Evolutionary conservation across 2,888 invertebrate species (phyloP).

Genomic region (Priocnemis perturbator): DNA sequence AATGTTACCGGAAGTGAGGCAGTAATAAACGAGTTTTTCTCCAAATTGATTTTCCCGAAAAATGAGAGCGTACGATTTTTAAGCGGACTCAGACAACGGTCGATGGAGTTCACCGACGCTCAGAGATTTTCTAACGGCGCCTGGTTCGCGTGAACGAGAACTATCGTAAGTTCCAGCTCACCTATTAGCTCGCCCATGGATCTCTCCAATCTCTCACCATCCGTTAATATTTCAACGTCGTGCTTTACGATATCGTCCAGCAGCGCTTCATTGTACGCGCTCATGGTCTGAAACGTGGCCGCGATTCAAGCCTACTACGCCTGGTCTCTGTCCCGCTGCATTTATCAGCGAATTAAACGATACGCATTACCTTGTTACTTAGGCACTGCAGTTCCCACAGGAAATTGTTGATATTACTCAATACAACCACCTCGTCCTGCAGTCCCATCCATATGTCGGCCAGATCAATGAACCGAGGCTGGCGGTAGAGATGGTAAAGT

Average conservation of each 20-base stretch:
- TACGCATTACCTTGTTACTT: conserved; percentile 59
- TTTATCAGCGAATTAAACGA: too few relatives aligned
- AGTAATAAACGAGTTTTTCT: conserved; percentile 59
- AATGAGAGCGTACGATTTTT: conserved; percentile 13
- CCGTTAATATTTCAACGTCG: conserved; percentile 68
- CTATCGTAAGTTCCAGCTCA: conserved; percentile 37
- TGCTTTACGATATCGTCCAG: conserved; percentile 70
- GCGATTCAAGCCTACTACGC: neutral
- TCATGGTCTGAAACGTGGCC: conserved; percentile 28
- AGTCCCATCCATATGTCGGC: conserved; percentile 86
- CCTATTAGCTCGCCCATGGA: conserved; percentile 70
- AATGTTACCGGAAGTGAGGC: neutral
- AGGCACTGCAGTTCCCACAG: conserved; percentile 74
- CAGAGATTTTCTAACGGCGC: neutral
- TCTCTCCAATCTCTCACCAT: conserved; percentile 74
- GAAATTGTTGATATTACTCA: conserved; percentile 78
- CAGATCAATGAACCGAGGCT: conserved; percentile 88
- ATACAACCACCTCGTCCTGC: conserved; percentile 84
- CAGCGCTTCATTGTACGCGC: conserved; percentile 37
- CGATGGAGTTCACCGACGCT: too few relatives aligned
- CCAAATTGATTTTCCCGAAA: conserved; percentile 71
- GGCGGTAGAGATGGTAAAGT: conserved; percentile 44
- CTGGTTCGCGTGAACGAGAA: neutral
- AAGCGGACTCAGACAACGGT: neutral
- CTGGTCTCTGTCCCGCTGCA: too few relatives aligned